Conservation (phyloP, 2,888 invertebrate species). For the Atrina japonica region DNA sequence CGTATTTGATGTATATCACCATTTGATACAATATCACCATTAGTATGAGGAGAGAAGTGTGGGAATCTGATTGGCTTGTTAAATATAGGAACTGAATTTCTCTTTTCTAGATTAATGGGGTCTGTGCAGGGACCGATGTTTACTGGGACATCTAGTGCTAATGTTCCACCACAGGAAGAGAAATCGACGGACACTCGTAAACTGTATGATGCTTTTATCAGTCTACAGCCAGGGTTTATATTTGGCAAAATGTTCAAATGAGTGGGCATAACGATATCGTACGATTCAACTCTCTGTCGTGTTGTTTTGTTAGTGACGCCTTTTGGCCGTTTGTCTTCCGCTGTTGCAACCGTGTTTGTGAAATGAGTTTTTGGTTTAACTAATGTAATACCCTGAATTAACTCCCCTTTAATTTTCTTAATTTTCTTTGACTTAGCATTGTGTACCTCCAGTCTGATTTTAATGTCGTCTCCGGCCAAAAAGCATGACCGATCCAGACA, state of each 20-base stretch:
- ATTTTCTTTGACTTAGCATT: constrained; percentile 57
- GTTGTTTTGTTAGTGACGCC: constrained; percentile 42
- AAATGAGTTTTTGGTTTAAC: constrained; percentile 50
- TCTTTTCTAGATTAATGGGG: constrained; percentile 55
- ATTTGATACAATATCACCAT: neutral
- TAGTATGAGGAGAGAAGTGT: constrained; percentile 56
- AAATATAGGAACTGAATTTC: constrained; percentile 67
- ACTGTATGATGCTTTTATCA: constrained; percentile 64
- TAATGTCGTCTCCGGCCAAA: constrained; percentile 72
- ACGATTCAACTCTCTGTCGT: constrained; percentile 46
- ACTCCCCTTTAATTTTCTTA: constrained; percentile 61
- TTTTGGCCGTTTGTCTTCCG: constrained; percentile 58
- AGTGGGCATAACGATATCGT: constrained; percentile 68
- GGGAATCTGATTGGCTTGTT: constrained; percentile 72
- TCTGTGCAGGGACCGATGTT: constrained; percentile 66
- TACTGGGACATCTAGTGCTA: constrained; percentile 68
- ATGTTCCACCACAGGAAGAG: constrained; percentile 64
- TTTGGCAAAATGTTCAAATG: constrained; percentile 68
- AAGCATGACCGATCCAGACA: constrained; percentile 69
- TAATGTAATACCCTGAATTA: constrained; percentile 58
- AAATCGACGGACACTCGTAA: constrained; percentile 66
- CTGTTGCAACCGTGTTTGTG: constrained; percentile 51
- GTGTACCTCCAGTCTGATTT: constrained; percentile 58
- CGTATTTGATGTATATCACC: no score
- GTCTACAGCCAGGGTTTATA: constrained; percentile 61